phyloP scores from a whole-genome alignment of 2,113 vertebrate species.

The Stomatorhinus ivindoensis region DNA sequence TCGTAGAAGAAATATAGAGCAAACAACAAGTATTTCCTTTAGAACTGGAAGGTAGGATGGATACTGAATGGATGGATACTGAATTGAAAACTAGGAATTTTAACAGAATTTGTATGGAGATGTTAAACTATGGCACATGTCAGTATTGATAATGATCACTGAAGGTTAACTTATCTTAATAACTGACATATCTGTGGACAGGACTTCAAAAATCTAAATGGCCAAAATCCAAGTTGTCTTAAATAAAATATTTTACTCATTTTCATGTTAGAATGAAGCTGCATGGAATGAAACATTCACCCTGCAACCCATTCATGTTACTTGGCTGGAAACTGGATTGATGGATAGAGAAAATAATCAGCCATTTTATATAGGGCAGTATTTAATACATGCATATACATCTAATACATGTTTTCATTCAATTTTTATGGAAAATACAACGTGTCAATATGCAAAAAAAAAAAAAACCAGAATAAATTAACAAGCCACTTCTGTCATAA shows the following conservation, averaged over 20 bases:
- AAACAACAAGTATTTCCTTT: not conserved
- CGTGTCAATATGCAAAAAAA: not conserved
- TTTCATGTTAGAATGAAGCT: not conserved
- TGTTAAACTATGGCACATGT: not conserved
- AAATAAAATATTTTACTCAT: not conserved
- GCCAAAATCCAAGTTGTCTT: not conserved
- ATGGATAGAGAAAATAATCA: not conserved
- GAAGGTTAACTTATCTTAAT: not conserved
- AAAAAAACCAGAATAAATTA: not conserved
- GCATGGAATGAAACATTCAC: not conserved
- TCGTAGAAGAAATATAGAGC: not conserved
- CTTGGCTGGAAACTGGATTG: not conserved
- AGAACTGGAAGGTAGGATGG: not conserved
- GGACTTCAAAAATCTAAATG: not conserved
- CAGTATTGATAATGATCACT: not conserved
- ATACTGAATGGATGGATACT: not conserved
- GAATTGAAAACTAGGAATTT: not conserved
- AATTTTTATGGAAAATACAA: not conserved
- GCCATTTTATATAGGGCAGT: not conserved
- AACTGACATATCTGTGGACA: not conserved
- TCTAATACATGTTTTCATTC: not conserved
- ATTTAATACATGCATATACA: not conserved
- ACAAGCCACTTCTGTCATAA: not conserved
- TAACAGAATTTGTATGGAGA: not conserved
- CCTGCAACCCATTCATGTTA: not conserved